A percentile compares a stretch with the other conserved stretches of the same genome.
These are phyloP conservation scores for Drosophila trapezifrons DNA, from an alignment of 1,140 invertebrate species.

Conservation along the genomic window DNA sequence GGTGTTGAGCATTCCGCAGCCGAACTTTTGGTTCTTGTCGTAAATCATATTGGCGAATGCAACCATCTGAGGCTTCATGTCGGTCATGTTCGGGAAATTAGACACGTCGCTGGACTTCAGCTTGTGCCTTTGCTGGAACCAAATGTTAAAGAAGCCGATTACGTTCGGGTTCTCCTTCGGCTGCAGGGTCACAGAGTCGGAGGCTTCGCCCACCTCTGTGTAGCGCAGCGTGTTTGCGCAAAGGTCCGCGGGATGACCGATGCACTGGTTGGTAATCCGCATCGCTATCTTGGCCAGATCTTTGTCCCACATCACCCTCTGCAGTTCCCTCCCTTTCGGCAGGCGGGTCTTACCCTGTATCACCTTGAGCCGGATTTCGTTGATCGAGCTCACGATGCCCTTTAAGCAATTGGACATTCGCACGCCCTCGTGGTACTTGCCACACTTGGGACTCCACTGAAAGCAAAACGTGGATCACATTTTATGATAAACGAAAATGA, in stretches of 20 bases:
- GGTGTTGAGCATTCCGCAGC: conserved; percentile 13
- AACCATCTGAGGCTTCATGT: neutral
- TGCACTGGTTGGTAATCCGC: conserved; percentile 8
- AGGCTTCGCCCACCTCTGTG: conserved; percentile 2
- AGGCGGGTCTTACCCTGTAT: neutral
- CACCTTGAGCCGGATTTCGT: neutral
- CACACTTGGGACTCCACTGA: conserved; percentile 3
- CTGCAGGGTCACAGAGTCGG: neutral
- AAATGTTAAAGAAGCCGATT: neutral
- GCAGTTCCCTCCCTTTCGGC: neutral
- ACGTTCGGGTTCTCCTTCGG: accelerated
- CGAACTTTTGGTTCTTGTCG: neutral
- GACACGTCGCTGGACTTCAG: neutral
- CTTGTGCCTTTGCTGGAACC: neutral
- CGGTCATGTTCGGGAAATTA: neutral
- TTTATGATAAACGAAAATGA: neutral
- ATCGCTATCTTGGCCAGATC: neutral
- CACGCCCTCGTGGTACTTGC: neutral
- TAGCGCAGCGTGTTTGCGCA: neutral
- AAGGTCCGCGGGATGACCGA: neutral
- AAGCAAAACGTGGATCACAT: neutral
- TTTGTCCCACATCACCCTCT: neutral
- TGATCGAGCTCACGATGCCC: neutral
- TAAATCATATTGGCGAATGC: neutral
- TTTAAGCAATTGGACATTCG: accelerated